Conservation (phyloP, 2,888 invertebrate species). For the Leptinotarsa haldemani region DNA sequence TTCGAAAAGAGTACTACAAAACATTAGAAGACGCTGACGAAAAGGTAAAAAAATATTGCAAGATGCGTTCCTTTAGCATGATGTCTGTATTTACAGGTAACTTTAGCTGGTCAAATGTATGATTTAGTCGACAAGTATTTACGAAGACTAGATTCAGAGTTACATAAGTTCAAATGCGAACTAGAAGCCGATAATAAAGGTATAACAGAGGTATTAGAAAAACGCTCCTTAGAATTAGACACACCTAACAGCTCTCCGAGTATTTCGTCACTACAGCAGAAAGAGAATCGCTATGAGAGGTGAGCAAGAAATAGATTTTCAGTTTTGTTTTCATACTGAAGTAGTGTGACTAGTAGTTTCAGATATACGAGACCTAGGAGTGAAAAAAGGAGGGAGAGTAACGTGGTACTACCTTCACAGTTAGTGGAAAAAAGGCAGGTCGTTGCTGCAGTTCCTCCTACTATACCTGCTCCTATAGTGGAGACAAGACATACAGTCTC, state of each 20-base stretch:
- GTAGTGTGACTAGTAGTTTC: conserved; percentile 48
- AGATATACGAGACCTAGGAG: conserved; percentile 68
- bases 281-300: conserved; percentile 80
- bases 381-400: conserved; percentile 83
- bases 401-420: conserved; percentile 66
- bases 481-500: conserved; percentile 55
- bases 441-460: conserved; percentile 49
- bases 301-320: conserved; percentile 35
- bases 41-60: conserved; percentile 70
- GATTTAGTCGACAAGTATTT: conserved; percentile 95
- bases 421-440: conserved; percentile 68
- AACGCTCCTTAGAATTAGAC: conserved; percentile 91
- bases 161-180: conserved; percentile 98
- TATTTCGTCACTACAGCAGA: conserved; percentile 76
- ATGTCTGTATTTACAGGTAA: conserved; percentile 65
- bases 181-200: conserved; percentile 98
- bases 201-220: conserved; percentile 94
- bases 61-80: background rate
- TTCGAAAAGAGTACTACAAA: conserved; percentile 89
- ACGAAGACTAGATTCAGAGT: conserved; percentile 86
- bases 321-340: conserved; percentile 25
- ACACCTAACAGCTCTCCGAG: conserved; percentile 69
- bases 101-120: conserved; percentile 93
- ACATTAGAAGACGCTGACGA: conserved; percentile 95
- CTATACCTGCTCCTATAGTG: conserved; percentile 53